These are phyloP conservation scores for Himalopsyche japonica DNA, from an alignment of 2,888 invertebrate species.

Conservation along the genomic window DNA sequence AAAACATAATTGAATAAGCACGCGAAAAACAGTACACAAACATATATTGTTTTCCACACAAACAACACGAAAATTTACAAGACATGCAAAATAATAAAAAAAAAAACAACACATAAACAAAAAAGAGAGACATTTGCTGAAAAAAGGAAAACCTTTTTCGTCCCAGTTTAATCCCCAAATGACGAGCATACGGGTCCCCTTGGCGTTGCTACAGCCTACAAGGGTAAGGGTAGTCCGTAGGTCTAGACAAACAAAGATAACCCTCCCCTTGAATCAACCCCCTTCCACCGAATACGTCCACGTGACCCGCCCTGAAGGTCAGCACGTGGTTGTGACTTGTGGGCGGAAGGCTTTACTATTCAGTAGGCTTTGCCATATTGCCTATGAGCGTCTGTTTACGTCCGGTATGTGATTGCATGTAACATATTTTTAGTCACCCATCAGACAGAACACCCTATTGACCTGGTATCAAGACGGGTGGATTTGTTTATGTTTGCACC, in stretches of 20 bases:
- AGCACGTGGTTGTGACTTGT: conserved; percentile 13
- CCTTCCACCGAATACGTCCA: not conserved
- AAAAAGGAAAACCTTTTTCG: not conserved
- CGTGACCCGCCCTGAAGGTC: conserved; percentile 15
- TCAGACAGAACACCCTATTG: not conserved
- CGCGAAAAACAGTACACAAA: not conserved
- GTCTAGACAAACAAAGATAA: conserved; percentile 33
- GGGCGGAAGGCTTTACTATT: not conserved
- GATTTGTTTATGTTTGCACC: not conserved
- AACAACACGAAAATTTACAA: not conserved
- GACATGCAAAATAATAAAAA: not conserved
- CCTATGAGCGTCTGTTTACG: not conserved
- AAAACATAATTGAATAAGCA: not conserved
- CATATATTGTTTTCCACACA: not conserved
- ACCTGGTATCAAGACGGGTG: not conserved
- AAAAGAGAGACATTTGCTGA: not conserved
- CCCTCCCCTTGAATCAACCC: not conserved
- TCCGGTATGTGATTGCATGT: not conserved
- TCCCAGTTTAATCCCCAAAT: conserved; percentile 17
- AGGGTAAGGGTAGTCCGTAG: conserved; percentile 8
- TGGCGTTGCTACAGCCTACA: not conserved
- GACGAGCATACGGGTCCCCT: not conserved
- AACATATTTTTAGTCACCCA: not conserved
- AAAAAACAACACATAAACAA: not conserved
- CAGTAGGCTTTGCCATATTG: not conserved